Evolutionary conservation across 2,888 invertebrate species (phyloP), one percentile per base, ranked within the genome.

Genomic region (Ophioninae sp.): DNA sequence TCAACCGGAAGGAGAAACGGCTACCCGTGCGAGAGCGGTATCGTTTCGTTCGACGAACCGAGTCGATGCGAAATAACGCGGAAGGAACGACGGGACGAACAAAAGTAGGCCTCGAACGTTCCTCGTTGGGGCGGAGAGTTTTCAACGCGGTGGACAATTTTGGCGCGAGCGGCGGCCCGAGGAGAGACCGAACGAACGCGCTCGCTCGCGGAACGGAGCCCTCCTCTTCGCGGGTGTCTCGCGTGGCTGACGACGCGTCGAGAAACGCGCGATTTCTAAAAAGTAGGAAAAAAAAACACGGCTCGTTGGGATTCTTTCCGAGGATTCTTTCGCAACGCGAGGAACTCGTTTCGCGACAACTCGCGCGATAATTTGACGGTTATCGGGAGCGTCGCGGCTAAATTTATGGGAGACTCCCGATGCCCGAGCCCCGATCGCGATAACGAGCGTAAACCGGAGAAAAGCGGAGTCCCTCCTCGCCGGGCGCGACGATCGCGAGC

Each of bases 371-470:
- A 30, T 56, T 75, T 1, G 82, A 79, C 72, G 61, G 23, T 79
- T 67, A 70, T 82, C 30, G 41, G 41, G 50, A 37, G 41, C 30
- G 67, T 77, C 68, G 68, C 83, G 80, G 30, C 39, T 64, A 23
- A 76, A 83, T 83, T 80, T 80, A 83, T 80, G 69, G 83, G 77
- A 80, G n/a, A n/a, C 78, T 50, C 44, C 59, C 68, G 67, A 70
- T 80, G 59, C 37, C 62, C 67, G 67, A 67, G 57, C 67, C 64
- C 69, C n/a, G n/a, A 44, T 61, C 21, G 78, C 21, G 78, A 56
- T 79, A 67, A 39, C 57, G 76, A 77, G 13, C 44, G 37, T 57
- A 59, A 39, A 70, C 65, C 41, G 44, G 64, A 64, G 72, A 41
- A 69, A 65, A n/a, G 72, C 61, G 68, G 50, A 72, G 17, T n/a